phyloP scores from a whole-genome alignment of 2,113 vertebrate genomes.

The Mellivora capensis region DNA sequence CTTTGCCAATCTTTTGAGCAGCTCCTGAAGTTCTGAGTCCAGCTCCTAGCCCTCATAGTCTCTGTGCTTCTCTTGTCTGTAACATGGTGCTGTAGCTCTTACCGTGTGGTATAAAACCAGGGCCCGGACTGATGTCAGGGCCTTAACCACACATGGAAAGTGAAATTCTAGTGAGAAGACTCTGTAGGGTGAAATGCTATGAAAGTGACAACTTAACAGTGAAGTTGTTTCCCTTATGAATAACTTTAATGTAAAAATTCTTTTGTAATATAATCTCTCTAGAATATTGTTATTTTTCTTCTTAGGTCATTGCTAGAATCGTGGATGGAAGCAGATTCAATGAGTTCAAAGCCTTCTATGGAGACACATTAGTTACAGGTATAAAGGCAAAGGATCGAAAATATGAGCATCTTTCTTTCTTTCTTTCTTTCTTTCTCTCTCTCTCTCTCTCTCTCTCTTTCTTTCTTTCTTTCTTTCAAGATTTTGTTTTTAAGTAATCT shows the following conservation, averaged over 20 bases:
- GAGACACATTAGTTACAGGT: constrained; percentile 98
- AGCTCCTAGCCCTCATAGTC: neutral
- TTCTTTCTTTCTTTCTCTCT: neutral
- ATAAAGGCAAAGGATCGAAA: constrained; percentile 51
- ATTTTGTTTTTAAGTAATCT: neutral
- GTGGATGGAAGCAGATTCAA: constrained; percentile 98
- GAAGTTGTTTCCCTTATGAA: constrained; percentile 45
- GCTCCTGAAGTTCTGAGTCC: neutral
- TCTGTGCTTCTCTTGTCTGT: neutral
- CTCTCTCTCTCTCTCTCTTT: too few relatives aligned
- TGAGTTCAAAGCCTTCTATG: constrained; percentile 99
- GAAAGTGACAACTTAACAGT: neutral
- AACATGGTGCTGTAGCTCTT: neutral
- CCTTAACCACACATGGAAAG: neutral
- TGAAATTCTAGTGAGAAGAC: constrained; percentile 29
- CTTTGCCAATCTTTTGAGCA: neutral
- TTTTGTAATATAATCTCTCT: constrained; percentile 30
- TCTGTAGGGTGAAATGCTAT: neutral
- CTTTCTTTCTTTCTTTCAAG: neutral
- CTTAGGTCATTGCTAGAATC: constrained; percentile 95
- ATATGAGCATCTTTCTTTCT: neutral
- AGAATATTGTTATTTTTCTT: constrained; percentile 59
- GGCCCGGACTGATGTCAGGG: neutral
- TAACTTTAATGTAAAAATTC: constrained; percentile 14
- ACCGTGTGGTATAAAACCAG: neutral